Evolutionary conservation across 2,888 invertebrate genomes (phyloP).

Genomic region (Asteroscopus sphinx): DNA sequence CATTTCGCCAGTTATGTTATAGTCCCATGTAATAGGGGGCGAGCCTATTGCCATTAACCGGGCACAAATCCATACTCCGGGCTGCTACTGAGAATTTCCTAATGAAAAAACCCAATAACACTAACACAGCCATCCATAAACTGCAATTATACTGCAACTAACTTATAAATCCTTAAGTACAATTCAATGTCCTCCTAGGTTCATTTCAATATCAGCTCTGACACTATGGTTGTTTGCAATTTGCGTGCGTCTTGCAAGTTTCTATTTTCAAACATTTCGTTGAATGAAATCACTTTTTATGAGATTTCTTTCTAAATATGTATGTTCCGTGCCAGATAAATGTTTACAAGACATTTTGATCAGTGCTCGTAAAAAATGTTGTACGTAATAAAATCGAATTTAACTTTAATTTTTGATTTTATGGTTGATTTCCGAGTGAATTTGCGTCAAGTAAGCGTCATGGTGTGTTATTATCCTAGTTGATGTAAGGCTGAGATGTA

Average conservation of each 20-base stretch:
- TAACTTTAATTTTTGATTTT: slow-evolving; percentile 67
- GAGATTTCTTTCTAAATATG: slow-evolving; percentile 21
- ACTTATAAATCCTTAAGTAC: slow-evolving; percentile 19
- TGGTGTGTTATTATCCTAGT: slow-evolving; percentile 49
- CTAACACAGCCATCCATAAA: not conserved
- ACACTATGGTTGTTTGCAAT: not conserved
- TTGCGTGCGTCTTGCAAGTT: not conserved
- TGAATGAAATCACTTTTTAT: slow-evolving; percentile 8
- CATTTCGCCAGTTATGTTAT: no score
- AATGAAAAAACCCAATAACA: no score
- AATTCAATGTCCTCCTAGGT: slow-evolving; percentile 24
- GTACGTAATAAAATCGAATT: slow-evolving; percentile 58
- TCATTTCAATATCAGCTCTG: slow-evolving; percentile 11
- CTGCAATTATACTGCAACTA: slow-evolving; percentile 10
- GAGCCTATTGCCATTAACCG: no score
- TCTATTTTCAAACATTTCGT: slow-evolving; percentile 9
- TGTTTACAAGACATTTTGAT: slow-evolving; percentile 45
- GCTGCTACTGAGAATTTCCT: no score
- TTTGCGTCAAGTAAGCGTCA: slow-evolving; percentile 64
- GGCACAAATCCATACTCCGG: no score
- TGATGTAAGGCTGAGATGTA: slow-evolving; percentile 55
- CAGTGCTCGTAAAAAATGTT: slow-evolving; percentile 54
- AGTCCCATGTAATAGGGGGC: no score
- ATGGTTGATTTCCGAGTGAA: slow-evolving; percentile 72
- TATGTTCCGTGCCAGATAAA: slow-evolving; percentile 36